Conservation (phyloP, 2,113 vertebrate genomes). For the Phaethon lepturus region DNA sequence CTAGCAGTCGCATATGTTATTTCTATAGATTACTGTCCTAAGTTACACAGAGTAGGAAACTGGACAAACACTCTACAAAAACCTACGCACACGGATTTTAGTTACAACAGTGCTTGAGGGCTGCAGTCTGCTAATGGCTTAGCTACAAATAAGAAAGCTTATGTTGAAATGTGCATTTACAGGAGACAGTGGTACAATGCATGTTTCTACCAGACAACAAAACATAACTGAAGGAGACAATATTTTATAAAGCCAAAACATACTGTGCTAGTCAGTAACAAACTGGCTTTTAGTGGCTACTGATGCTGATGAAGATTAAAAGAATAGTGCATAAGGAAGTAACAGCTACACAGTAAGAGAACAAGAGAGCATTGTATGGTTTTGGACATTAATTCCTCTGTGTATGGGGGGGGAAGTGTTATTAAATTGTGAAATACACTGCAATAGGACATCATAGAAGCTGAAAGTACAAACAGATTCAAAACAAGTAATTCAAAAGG, state of each 20-base stretch:
- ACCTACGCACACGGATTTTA: background rate
- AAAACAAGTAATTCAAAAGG: background rate
- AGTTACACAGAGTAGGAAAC: background rate
- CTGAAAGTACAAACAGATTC: background rate
- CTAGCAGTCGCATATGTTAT: background rate
- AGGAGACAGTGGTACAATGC: background rate
- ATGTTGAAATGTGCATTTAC: background rate
- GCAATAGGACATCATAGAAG: background rate
- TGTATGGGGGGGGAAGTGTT: background rate
- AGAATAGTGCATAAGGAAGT: background rate
- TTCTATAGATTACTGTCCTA: background rate
- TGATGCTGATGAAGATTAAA: background rate
- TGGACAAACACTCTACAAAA: background rate
- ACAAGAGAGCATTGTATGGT: background rate
- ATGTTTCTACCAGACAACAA: background rate
- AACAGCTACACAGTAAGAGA: background rate
- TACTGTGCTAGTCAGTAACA: background rate
- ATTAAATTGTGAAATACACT: background rate
- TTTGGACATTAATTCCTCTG: background rate
- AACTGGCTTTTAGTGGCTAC: background rate
- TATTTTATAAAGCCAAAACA: background rate
- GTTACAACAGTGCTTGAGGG: background rate
- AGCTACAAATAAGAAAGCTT: background rate
- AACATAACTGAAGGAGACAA: background rate
- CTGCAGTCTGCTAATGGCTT: background rate